Conservation (phyloP, 2,113 vertebrate genomes). For the Uropsilus gracilis region DNA sequence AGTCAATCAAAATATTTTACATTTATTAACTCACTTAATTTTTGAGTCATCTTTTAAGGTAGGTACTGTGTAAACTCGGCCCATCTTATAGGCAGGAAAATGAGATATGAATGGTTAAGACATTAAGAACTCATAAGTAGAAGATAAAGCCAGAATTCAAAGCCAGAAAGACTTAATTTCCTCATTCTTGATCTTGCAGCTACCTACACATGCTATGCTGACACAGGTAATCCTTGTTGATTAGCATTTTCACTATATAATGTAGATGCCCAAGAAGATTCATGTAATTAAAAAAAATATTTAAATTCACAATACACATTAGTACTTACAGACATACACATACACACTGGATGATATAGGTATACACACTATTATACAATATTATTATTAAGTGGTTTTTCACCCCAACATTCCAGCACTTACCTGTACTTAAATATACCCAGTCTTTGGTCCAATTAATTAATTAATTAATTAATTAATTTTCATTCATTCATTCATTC, state of each 20-base stretch:
- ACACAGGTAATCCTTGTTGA: neutral
- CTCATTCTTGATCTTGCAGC: neutral
- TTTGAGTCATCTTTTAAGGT: conserved; percentile 35
- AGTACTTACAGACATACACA: neutral
- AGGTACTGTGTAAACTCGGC: neutral
- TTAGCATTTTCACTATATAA: neutral
- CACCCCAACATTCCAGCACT: conserved; percentile 10
- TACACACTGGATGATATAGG: neutral
- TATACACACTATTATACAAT: neutral
- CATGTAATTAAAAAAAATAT: neutral
- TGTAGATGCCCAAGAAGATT: conserved; percentile 8
- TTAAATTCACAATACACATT: conserved; percentile 14
- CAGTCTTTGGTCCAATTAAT: too few relatives aligned
- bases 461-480: too few relatives aligned
- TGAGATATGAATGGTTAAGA: neutral
- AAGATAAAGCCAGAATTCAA: conserved; percentile 7
- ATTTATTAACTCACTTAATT: conserved; percentile 59
- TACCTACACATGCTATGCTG: neutral
- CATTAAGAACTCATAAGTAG: neutral
- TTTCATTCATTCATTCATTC: too few relatives aligned
- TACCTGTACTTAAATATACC: neutral
- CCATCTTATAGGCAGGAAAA: neutral
- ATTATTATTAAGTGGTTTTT: neutral
- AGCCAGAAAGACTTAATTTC: neutral
- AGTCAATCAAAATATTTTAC: neutral